Evolutionary conservation across 1,140 invertebrate species (phyloP).

Genomic region (Archegozetes longisetosus): DNA sequence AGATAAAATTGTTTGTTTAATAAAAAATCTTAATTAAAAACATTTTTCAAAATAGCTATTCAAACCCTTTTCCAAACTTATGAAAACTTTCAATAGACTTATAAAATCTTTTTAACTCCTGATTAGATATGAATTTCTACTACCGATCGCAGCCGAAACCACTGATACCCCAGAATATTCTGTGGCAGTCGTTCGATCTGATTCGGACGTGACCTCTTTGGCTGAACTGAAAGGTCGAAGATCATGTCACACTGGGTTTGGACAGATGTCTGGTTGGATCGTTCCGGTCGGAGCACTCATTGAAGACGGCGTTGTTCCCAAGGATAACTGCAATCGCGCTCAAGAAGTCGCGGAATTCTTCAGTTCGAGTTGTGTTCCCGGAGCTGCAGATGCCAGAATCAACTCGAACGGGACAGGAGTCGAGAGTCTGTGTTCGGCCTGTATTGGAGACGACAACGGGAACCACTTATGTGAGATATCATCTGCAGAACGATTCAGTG

Average conservation of each 20-base stretch:
- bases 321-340: conserved; percentile 36
- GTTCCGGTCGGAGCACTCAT: conserved; percentile 35
- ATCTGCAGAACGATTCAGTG: conserved; percentile 6
- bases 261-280: conserved; percentile 31
- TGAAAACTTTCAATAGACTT: no score
- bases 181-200: conserved; percentile 42
- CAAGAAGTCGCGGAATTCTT: conserved; percentile 41
- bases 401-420: conserved; percentile 16
- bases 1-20: no score
- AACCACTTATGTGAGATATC: conserved; percentile 13
- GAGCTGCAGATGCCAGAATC: conserved; percentile 19
- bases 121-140: conserved; percentile 16
- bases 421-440: conserved; percentile 18
- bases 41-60: no score
- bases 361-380: conserved; percentile 20
- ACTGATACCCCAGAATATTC: conserved; percentile 37
- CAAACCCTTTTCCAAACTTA: no score
- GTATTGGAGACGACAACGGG: conserved; percentile 18
- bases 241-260: conserved; percentile 40
- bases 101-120: no score
- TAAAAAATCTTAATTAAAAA: no score
- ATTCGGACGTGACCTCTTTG: conserved; percentile 37
- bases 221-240: conserved; percentile 44
- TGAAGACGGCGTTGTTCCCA: conserved; percentile 29
- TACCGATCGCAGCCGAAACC: conserved; percentile 42